Evolutionary conservation across 2,113 vertebrate genomes (phyloP), one percentile per base, ranked within the genome.

Genomic region (Chrysochloris asiatica): DNA sequence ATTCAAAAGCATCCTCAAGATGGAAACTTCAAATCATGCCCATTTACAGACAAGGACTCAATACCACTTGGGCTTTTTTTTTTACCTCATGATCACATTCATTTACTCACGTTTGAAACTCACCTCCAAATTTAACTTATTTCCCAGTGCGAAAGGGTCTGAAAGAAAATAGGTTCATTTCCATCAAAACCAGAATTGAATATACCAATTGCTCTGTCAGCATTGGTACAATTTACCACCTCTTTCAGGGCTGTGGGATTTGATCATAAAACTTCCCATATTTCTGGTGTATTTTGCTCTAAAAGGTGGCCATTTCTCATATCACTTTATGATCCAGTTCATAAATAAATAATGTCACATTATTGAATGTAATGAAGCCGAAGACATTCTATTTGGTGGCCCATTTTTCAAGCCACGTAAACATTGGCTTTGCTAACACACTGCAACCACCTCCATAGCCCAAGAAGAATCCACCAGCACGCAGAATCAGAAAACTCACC

Each of bases 1-100:
- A 82, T 92, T 94, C 83, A 65, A 95, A 82, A 76, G 69, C 48
- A 45, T 67, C 72, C 17, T 90, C 24, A 82, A 91, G 81, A 52
- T 50, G 12, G n/a, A 91, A 95, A 96, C 47, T 65, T 90, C 63
- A 0, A 61, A 76, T 61, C 48, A 65, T 61, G 72, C 52, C 21
- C 76, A 9, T 81, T n/a, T 16, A 33, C 6, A 95, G 67, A 69
- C 73, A 47, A 71, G n/a, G 61, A 26, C 88, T 73, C 89, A 50
- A 50, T 17, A 45, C 38, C 3, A 26, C 83, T 89, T 91, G 13
- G 47, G 77, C 93, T 71, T 33, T 95, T 73, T 81, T 9, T 33
- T 12, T 94, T 26, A 47, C 0, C 38, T 2, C 24, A 17, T 33
- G 11, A 80, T 13, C 47, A 13, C 4, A 3, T 33, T 52, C 65